Evolutionary conservation across 2,113 vertebrate species (phyloP).

Genomic region (Corythoichthys intestinalis): DNA sequence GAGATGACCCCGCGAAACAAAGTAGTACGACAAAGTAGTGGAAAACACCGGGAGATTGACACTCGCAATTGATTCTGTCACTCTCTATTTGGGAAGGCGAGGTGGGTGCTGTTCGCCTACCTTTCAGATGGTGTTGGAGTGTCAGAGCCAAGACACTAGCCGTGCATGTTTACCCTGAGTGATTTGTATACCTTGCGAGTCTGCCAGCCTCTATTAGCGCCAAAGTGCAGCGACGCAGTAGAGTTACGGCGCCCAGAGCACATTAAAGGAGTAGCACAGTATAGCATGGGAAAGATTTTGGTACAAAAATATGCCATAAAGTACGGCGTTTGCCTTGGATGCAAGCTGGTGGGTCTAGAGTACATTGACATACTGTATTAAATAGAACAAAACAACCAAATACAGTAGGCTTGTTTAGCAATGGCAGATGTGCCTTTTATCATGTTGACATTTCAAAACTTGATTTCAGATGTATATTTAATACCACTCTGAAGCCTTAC

Average conservation of each 20-base stretch:
- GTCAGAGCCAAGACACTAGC: constrained; percentile 32
- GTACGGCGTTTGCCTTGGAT: background rate
- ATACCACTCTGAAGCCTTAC: background rate
- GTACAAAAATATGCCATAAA: too few relatives aligned
- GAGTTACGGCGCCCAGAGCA: background rate
- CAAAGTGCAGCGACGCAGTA: background rate
- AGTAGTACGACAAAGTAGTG: constrained; percentile 18
- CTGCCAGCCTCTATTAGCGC: background rate
- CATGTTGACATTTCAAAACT: background rate
- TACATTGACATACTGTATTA: background rate
- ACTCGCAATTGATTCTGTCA: constrained; percentile 46
- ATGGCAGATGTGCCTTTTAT: background rate
- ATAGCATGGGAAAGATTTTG: background rate
- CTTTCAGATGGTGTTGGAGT: constrained; percentile 2
- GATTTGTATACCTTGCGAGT: background rate
- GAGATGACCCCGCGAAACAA: background rate
- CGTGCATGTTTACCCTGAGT: constrained; percentile 24
- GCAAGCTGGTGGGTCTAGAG: background rate
- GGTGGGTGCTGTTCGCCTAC: background rate
- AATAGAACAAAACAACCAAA: background rate
- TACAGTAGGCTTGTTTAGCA: background rate
- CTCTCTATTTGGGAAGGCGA: constrained; percentile 25
- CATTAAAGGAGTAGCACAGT: background rate
- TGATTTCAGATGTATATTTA: background rate
- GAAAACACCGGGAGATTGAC: constrained; percentile 37